Evolutionary conservation across 2,113 vertebrate species (phyloP).

Genomic region (Daphoenositta chrysoptera): DNA sequence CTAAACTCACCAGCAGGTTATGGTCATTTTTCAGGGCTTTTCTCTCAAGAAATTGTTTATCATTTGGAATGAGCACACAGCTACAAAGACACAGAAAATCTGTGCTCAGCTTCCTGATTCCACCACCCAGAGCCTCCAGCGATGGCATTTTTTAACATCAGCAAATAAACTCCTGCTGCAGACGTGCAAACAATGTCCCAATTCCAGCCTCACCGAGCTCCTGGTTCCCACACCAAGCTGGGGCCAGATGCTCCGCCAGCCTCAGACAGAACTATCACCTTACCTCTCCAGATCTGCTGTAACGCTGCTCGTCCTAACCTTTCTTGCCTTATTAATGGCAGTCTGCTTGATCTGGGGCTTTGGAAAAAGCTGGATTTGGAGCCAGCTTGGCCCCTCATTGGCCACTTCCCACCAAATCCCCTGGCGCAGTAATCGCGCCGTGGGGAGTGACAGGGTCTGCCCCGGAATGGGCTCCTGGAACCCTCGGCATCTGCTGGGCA

Average conservation of each 20-base stretch:
- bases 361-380: slow-evolving; percentile 63
- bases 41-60: neutral
- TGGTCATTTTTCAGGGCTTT: neutral
- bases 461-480: neutral
- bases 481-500: neutral
- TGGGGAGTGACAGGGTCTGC: slow-evolving; percentile 52
- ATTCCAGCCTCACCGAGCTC: neutral
- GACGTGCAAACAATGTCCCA: neutral
- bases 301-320: slow-evolving; percentile 67
- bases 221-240: neutral
- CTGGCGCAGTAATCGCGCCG: slow-evolving; percentile 10
- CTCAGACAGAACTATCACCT: slow-evolving; percentile 58
- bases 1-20: neutral
- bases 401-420: slow-evolving; percentile 67
- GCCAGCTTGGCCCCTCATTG: slow-evolving; percentile 65
- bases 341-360: slow-evolving; percentile 67
- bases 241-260: slow-evolving; percentile 67
- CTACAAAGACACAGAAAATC: neutral
- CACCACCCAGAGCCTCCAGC: neutral
- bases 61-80: neutral
- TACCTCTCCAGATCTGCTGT: slow-evolving; percentile 73
- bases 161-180: neutral
- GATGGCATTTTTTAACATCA: neutral
- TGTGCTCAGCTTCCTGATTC: neutral
- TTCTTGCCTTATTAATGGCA: slow-evolving; percentile 56